Evolutionary conservation across 1,140 invertebrate genomes (phyloP).

Genomic region (Armadillidium nasatum): DNA sequence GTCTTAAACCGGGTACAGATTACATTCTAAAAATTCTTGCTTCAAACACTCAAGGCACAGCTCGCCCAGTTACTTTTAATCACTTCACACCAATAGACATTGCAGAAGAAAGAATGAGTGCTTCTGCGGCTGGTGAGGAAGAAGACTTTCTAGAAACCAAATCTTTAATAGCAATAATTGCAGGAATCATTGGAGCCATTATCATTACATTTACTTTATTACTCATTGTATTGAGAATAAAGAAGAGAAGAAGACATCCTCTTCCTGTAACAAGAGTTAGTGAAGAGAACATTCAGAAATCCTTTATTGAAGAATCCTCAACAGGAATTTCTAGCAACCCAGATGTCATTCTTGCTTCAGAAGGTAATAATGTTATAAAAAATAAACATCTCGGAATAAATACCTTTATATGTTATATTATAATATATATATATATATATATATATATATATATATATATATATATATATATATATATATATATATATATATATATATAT

Average conservation of each 20-base stretch:
- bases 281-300: background rate
- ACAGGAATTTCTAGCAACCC: background rate
- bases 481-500: too few relatives aligned
- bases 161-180: background rate
- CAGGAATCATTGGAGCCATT: background rate
- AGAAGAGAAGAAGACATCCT: background rate
- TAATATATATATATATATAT: too few relatives aligned
- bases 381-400: too few relatives aligned
- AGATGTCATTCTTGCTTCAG: background rate
- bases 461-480: too few relatives aligned
- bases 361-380: background rate
- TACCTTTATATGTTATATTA: too few relatives aligned
- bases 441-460: too few relatives aligned
- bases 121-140: background rate
- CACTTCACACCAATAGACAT: slow-evolving; percentile 30
- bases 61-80: slow-evolving; percentile 3
- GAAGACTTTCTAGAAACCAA: background rate
- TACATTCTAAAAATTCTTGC: slow-evolving; percentile 85
- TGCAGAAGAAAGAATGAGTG: slow-evolving; percentile 28
- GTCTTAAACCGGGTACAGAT: slow-evolving; percentile 72
- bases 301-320: background rate
- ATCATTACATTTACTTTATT: background rate
- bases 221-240: background rate
- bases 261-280: background rate
- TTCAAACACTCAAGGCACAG: slow-evolving; percentile 71